A percentile compares a stretch with the other conserved stretches of the same genome.
phyloP scores from a whole-genome alignment of 1,140 invertebrate genomes.

The Melitaea cinxia region DNA sequence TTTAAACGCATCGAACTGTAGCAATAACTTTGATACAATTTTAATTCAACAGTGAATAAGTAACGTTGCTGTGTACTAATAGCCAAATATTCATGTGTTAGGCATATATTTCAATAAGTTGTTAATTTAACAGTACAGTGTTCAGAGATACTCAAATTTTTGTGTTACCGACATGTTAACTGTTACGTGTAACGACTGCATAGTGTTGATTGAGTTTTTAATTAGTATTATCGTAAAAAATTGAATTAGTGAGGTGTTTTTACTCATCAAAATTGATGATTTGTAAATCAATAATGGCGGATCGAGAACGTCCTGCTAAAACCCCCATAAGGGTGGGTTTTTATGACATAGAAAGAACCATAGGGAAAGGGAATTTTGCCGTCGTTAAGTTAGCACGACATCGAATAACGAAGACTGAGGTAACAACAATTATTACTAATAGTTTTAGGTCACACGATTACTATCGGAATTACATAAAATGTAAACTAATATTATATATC shows the following conservation, averaged over 20 bases:
- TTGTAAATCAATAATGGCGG: conserved; percentile 80
- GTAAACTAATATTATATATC: neutral
- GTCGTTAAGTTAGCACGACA: conserved; percentile 99
- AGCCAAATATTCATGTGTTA: conserved; percentile 41
- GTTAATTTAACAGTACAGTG: conserved; percentile 34
- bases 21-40: conserved; percentile 55
- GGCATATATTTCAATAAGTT: conserved; percentile 35
- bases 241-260: conserved; percentile 53
- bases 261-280: conserved; percentile 59
- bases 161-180: conserved; percentile 37
- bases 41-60: conserved; percentile 49
- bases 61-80: conserved; percentile 41
- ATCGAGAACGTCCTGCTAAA: conserved; percentile 84
- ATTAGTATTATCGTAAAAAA: conserved; percentile 36
- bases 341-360: conserved; percentile 97
- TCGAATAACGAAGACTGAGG: conserved; percentile 99
- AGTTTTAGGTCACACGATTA: neutral
- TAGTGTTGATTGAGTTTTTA: conserved; percentile 37
- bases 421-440: conserved; percentile 67
- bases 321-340: conserved; percentile 96
- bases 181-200: conserved; percentile 52
- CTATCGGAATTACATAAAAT: neutral
- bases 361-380: conserved; percentile 99
- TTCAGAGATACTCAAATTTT: conserved; percentile 38
- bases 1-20: conserved; percentile 42